A percentile compares a stretch with the other conserved stretches of the same genome.
Evolutionary conservation across 2,113 vertebrate species (phyloP).

Genomic region (Xiphophorus hellerii): DNA sequence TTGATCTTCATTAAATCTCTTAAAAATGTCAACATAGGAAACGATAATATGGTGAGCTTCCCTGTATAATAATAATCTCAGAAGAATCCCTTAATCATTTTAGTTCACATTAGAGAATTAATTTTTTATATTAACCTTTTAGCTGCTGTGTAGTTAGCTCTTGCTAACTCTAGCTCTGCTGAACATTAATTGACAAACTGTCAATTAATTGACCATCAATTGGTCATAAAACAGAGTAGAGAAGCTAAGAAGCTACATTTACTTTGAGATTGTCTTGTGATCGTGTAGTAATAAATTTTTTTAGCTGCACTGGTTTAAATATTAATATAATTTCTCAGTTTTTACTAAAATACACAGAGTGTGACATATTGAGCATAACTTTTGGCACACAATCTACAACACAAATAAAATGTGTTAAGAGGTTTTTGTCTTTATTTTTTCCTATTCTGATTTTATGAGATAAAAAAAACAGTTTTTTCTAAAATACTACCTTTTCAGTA

Average conservation of each 20-base stretch:
- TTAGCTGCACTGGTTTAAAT: background rate
- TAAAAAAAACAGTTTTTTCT: too few relatives aligned
- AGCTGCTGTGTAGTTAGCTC: background rate
- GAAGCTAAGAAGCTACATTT: background rate
- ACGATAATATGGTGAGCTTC: background rate
- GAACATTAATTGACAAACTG: background rate
- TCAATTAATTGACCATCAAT: too few relatives aligned
- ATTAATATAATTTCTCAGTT: background rate
- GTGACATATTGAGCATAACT: too few relatives aligned
- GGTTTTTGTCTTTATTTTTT: too few relatives aligned
- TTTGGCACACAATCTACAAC: too few relatives aligned
- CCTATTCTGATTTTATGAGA: too few relatives aligned
- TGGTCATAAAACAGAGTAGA: background rate
- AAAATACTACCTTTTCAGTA: too few relatives aligned
- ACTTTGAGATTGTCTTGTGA: background rate
- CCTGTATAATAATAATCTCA: background rate
- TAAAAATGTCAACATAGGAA: too few relatives aligned
- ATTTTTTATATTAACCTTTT: background rate
- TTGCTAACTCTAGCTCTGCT: background rate
- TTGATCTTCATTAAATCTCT: background rate
- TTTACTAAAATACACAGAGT: background rate
- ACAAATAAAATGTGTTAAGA: too few relatives aligned
- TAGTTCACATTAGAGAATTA: background rate
- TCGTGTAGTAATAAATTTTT: too few relatives aligned
- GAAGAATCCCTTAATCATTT: background rate